Evolutionary conservation across 2,113 vertebrate genomes (phyloP).

Genomic region (Ailurus styani): DNA sequence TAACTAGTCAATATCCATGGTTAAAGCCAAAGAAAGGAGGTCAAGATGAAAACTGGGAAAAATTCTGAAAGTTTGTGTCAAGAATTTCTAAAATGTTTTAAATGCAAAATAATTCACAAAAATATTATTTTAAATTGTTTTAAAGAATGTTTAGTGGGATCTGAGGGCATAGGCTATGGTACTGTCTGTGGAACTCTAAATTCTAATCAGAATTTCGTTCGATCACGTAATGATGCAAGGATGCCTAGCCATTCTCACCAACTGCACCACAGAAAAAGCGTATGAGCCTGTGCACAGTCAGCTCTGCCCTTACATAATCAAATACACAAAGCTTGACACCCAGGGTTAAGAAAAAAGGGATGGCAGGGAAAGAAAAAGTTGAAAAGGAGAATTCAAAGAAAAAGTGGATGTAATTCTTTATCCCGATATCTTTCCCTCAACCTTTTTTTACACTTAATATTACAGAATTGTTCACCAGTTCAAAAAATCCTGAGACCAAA

Average conservation of each 20-base stretch:
- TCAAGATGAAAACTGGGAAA: background rate
- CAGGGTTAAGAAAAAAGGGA: background rate
- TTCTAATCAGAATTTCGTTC: conserved; percentile 61
- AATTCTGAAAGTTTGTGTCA: background rate
- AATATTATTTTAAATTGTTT: background rate
- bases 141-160: background rate
- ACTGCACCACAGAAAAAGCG: accelerated
- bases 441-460: background rate
- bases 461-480: conserved; percentile 26
- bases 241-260: background rate
- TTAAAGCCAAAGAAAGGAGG: background rate
- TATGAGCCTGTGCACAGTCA: background rate
- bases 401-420: background rate
- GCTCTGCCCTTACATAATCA: background rate
- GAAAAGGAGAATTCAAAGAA: background rate
- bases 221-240: background rate
- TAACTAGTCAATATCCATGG: background rate
- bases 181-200: background rate
- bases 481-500: conserved; percentile 34
- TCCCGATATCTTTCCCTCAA: background rate
- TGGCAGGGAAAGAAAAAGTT: background rate
- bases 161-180: background rate
- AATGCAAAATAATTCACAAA: background rate
- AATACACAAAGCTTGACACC: background rate
- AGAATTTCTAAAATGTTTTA: background rate